phyloP scores from a whole-genome alignment of 2,888 invertebrate species.

The Griposia aprilina region DNA sequence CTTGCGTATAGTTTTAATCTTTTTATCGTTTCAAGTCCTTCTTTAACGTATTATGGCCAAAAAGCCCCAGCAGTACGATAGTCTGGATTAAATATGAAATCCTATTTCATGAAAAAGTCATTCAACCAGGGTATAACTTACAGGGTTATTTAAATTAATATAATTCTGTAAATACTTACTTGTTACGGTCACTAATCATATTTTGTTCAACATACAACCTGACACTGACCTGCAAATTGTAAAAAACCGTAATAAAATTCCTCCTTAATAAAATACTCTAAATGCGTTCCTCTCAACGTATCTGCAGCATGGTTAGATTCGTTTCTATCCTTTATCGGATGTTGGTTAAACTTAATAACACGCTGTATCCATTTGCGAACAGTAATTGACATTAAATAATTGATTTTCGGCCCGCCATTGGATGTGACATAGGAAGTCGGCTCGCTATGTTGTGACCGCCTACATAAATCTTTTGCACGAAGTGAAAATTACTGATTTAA shows the following conservation, averaged over 20 bases:
- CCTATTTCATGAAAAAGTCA: too few species aligned
- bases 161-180: too few species aligned
- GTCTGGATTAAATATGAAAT: not conserved
- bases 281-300: not conserved
- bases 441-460: constrained; percentile 22
- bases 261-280: not conserved
- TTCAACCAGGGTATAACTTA: too few species aligned
- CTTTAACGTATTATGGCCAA: not conserved
- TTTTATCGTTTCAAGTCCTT: not conserved
- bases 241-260: too few species aligned
- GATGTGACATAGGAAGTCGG: constrained; percentile 43
- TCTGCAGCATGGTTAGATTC: constrained; percentile 17
- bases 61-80: not conserved
- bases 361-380: constrained; percentile 53
- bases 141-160: too few species aligned
- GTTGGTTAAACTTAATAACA: constrained; percentile 57
- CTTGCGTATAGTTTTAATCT: not conserved
- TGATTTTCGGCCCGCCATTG: constrained; percentile 53
- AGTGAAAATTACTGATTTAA: not conserved
- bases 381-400: constrained; percentile 63
- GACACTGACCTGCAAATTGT: too few species aligned
- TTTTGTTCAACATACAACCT: too few species aligned
- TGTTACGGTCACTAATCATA: too few species aligned
- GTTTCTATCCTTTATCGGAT: constrained; percentile 57
- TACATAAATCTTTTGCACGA: not conserved